These are phyloP conservation scores for Microtus pennsylvanicus DNA, from an alignment of 2,113 vertebrate genomes.

Conservation along the genomic window DNA sequence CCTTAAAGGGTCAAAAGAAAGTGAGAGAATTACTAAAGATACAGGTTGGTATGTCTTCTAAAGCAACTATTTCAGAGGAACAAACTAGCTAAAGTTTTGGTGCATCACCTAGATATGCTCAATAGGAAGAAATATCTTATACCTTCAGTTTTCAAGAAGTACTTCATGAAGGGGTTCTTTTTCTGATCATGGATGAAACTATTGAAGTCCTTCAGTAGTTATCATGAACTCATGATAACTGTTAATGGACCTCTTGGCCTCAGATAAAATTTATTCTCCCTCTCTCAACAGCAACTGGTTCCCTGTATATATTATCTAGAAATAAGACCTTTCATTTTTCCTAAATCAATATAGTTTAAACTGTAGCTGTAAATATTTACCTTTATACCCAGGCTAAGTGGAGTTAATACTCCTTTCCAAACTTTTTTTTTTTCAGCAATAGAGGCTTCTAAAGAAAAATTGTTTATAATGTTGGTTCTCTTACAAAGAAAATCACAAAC, in stretches of 20 bases:
- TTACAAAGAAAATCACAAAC: too few species aligned
- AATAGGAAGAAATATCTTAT: background rate
- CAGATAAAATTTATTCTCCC: background rate
- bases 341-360: too few species aligned
- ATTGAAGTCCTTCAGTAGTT: background rate
- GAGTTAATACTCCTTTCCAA: too few species aligned
- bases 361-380: too few species aligned
- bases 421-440: too few species aligned
- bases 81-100: background rate
- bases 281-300: background rate
- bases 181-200: background rate
- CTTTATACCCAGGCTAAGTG: too few species aligned
- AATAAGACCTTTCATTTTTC: too few species aligned
- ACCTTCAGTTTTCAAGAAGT: background rate
- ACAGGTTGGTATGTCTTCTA: background rate
- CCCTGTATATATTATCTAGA: too few species aligned
- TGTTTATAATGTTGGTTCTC: too few species aligned
- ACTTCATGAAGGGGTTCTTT: background rate
- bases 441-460: too few species aligned
- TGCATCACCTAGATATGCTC: background rate
- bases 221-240: too few species aligned
- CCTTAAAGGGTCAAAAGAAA: background rate
- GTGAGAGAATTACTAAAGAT: background rate
- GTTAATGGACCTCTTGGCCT: background rate
- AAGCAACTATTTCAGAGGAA: background rate